Conservation (phyloP, 1,140 invertebrate genomes). For the Panulirus ornatus region DNA sequence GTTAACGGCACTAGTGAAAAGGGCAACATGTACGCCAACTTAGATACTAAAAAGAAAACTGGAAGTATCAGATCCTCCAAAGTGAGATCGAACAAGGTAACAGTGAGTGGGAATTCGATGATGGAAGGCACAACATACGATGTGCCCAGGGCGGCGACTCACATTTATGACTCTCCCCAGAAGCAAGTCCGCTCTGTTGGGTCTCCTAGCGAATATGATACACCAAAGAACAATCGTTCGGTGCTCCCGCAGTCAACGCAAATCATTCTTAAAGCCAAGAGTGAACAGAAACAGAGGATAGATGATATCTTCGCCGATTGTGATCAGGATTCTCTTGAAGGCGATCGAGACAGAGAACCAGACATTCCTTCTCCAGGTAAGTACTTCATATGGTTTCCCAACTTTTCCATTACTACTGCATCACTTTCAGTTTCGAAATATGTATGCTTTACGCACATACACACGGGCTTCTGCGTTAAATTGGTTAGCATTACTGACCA, state of each 20-base stretch:
- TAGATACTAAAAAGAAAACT: constrained; percentile 12
- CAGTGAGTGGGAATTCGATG: constrained; percentile 50
- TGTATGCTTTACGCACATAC: constrained; percentile 1
- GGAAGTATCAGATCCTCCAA: constrained; percentile 41
- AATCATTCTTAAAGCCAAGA: constrained; percentile 69
- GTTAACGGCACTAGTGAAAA: constrained; percentile 25
- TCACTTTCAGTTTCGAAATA: too few relatives aligned
- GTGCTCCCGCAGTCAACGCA: constrained; percentile 66
- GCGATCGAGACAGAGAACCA: constrained; percentile 60
- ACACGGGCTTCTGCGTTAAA: too few relatives aligned
- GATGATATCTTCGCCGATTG: constrained; percentile 74
- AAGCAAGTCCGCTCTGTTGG: constrained; percentile 69
- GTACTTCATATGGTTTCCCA: constrained; percentile 18
- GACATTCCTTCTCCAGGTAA: constrained; percentile 74
- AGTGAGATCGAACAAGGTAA: constrained; percentile 55
- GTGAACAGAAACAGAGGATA: constrained; percentile 69
- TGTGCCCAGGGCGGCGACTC: constrained; percentile 73
- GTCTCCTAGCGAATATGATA: constrained; percentile 70
- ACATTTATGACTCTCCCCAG: constrained; percentile 75
- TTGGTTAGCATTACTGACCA: too few relatives aligned
- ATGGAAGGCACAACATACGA: constrained; percentile 70
- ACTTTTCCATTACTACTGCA: not conserved
- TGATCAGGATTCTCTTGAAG: constrained; percentile 72
- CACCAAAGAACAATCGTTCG: constrained; percentile 71
- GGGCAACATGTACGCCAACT: constrained; percentile 65